These are phyloP conservation scores for Microchirus variegatus DNA, from an alignment of 2,797 vertebrate species.

Conservation along the genomic window DNA sequence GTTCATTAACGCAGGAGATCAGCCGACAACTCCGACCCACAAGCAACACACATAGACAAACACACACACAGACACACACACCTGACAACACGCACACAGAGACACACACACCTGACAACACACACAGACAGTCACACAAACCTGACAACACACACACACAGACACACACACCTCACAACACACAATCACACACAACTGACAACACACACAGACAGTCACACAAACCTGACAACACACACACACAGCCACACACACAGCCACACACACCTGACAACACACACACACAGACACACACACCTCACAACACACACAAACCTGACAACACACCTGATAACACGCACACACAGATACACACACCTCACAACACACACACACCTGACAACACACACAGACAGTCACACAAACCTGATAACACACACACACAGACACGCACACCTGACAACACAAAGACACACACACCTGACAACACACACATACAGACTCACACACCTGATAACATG, in stretches of 20 bases:
- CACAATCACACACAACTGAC: not conserved
- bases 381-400: slow-evolving; percentile 13
- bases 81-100: not conserved
- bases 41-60: slow-evolving; percentile 34
- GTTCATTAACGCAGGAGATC: slow-evolving; percentile 79
- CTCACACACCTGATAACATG: slow-evolving; percentile 2
- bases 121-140: slow-evolving; percentile 1
- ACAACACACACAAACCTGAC: slow-evolving; percentile 23
- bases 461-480: not conserved
- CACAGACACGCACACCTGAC: not conserved
- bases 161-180: not conserved
- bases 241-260: not conserved
- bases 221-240: slow-evolving; percentile 30
- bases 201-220: slow-evolving; percentile 4
- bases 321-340: too few species aligned
- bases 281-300: too few species aligned
- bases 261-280: slow-evolving; percentile 4
- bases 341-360: slow-evolving; percentile 1
- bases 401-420: too few species aligned
- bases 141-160: slow-evolving; percentile 6
- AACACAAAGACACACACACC: slow-evolving; percentile 13
- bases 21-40: slow-evolving; percentile 72
- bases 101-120: slow-evolving; percentile 7
- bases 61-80: not conserved
- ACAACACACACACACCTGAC: slow-evolving; percentile 9